These are phyloP conservation scores for Ophion ellenae DNA, from an alignment of 2,888 invertebrate species.

Conservation along the genomic window DNA sequence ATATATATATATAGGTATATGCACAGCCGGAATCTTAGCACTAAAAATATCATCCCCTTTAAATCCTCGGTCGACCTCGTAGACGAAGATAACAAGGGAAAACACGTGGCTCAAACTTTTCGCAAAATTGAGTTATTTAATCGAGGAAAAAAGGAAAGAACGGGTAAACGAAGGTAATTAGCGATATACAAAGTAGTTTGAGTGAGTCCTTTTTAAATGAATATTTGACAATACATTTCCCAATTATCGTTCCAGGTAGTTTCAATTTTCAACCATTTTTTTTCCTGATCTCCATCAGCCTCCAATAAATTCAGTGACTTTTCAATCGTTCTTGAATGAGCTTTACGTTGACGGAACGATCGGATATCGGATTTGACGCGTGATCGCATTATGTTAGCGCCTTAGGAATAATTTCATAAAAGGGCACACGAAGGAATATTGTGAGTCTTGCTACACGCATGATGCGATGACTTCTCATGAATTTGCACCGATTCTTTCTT, in stretches of 20 bases:
- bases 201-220: background rate
- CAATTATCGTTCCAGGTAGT: background rate
- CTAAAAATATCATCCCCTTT: constrained; percentile 49
- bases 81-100: background rate
- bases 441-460: no score
- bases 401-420: no score
- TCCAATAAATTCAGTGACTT: no score
- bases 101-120: constrained; percentile 15
- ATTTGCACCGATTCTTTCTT: no score
- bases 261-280: background rate
- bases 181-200: background rate
- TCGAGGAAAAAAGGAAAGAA: background rate
- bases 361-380: no score
- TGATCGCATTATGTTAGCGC: no score
- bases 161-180: background rate
- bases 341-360: no score
- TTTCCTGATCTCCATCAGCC: background rate
- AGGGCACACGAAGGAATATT: no score
- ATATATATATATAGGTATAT: background rate
- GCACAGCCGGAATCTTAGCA: constrained; percentile 24
- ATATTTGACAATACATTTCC: background rate
- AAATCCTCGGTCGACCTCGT: constrained; percentile 49
- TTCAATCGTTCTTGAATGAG: no score
- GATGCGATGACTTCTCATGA: no score
- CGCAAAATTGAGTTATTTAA: constrained; percentile 33